Base-by-base conservation (phyloP, 2,888 invertebrate genomes). In the Eumerus sabulonum region DNA sequence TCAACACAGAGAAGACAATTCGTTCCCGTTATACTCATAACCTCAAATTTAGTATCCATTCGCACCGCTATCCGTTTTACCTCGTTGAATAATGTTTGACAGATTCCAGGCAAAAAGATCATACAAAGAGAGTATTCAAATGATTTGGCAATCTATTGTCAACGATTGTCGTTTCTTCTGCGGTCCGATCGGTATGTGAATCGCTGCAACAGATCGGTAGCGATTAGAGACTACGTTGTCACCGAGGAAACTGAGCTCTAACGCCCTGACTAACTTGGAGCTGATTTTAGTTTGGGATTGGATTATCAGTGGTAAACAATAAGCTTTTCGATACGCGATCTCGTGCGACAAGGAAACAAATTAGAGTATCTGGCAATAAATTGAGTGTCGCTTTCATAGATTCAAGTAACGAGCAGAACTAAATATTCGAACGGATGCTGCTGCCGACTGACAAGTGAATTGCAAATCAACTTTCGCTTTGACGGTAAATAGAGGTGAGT, bases 281-380 rank as follows among this genome's bases (percentile, higher is more conserved):
- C 7, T 56, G 51, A 17, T 16, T 47, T 77, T 38, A 79, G 77
- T 79, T 57, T 19, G 17, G 42, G 14, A 38, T 73, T 63, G 68
- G 73, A 67, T 77, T 73, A 73, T 51, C 67, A 35, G 36, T 50
- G 67, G 45, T 48, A 44, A 67, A 64, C 53, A 50, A 40, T 68
- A 13, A 57, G 11, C n/a, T n/a, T n/a, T n/a, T n/a, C n/a, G n/a
- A n/a, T 27, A 27, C 3, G 12, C 19, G 14, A 54, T 45, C 36
- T 45, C 57, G 40, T 12, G 9, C 17, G 16, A 9, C 14, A 40
- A n/a, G n/a, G n/a, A n/a, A n/a, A n/a, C n/a, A n/a, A n/a, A n/a
- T n/a, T n/a, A n/a, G n/a, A n/a, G n/a, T n/a, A n/a, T n/a, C n/a
- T n/a, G n/a, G n/a, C n/a, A 27, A 27, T 2, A 27, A 27, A 27